These are phyloP conservation scores for Crotalus helleri DNA, from an alignment of 2,113 vertebrate genomes.

Conservation along the genomic window DNA sequence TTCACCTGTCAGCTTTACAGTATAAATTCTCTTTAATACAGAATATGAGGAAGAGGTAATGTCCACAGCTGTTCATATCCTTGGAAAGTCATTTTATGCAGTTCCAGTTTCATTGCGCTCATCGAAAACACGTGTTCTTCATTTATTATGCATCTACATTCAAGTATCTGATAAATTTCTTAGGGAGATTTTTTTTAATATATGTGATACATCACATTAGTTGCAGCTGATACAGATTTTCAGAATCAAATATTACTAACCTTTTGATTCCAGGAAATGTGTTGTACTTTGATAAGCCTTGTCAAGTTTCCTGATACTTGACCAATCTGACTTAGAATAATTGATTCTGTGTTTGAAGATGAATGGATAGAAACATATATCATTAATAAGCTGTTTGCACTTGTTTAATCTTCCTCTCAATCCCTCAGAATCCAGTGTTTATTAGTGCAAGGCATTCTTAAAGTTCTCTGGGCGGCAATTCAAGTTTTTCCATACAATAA, in stretches of 20 bases:
- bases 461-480: not conserved
- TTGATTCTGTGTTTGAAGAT: not conserved
- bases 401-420: not conserved
- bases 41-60: constrained; percentile 47
- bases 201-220: constrained; percentile 59
- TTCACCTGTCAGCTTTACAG: constrained; percentile 59
- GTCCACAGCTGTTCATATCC: constrained; percentile 64
- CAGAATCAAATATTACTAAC: constrained; percentile 31
- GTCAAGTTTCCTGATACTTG: not conserved
- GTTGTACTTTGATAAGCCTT: not conserved
- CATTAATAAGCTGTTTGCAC: not conserved
- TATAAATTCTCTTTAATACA: constrained; percentile 54
- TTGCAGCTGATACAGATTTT: constrained; percentile 41
- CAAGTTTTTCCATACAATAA: not conserved
- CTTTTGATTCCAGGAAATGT: not conserved
- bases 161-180: constrained; percentile 68
- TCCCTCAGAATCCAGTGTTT: not conserved
- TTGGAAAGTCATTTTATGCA: constrained; percentile 61
- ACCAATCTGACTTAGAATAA: not conserved
- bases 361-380: not conserved
- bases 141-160: constrained; percentile 66
- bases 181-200: constrained; percentile 55
- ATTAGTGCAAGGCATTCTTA: not conserved
- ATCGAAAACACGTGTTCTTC: constrained; percentile 69
- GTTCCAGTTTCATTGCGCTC: constrained; percentile 66